Percentiles rank a stretch among this genome's conserved stretches.
Evolutionary conservation across 2,113 vertebrate genomes (phyloP).

Genomic region (Silurus asotus): DNA sequence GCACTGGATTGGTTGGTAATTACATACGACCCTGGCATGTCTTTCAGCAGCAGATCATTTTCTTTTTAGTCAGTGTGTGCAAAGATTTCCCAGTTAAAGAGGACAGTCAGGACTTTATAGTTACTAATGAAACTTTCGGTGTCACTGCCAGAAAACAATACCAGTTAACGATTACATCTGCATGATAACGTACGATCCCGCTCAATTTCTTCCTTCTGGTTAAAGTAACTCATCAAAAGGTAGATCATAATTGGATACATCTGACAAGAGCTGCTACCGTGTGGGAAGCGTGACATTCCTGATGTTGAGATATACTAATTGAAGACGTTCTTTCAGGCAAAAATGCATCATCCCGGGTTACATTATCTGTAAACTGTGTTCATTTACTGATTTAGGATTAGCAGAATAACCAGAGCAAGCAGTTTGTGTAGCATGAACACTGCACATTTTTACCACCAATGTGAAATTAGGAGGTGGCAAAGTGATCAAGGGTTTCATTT

Average conservation of each 20-base stretch:
- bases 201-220: background rate
- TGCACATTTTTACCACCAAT: background rate
- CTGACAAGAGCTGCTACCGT: conserved; percentile 12
- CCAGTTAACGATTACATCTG: background rate
- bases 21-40: background rate
- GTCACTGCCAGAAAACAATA: background rate
- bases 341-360: background rate
- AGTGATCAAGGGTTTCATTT: too few relatives aligned
- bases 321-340: background rate
- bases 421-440: background rate
- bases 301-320: background rate
- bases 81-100: background rate
- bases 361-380: background rate
- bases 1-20: background rate
- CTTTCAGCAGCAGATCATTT: background rate
- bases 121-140: conserved; percentile 5
- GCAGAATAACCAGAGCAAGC: too few relatives aligned
- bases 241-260: conserved; percentile 8
- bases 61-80: background rate
- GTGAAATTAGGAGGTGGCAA: too few relatives aligned
- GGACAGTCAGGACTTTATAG: background rate
- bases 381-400: background rate
- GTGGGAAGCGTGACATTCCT: background rate
- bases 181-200: background rate
- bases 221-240: background rate